Conservation (phyloP, 2,113 vertebrate species). For the Heterochromis multidens region DNA sequence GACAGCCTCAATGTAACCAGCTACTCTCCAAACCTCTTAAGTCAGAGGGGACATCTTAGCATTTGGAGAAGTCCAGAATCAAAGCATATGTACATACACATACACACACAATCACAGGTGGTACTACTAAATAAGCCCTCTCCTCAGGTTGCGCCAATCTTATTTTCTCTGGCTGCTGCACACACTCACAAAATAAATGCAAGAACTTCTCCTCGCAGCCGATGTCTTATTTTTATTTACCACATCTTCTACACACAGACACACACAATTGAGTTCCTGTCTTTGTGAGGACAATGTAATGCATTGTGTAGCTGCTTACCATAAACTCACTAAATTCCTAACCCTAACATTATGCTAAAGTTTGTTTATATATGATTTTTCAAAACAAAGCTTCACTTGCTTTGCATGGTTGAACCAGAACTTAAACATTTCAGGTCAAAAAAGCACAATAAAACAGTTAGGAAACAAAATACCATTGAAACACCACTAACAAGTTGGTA, state of each 20-base stretch:
- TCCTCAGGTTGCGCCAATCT: slow-evolving; percentile 13
- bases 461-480: not conserved
- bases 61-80: slow-evolving; percentile 31
- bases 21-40: slow-evolving; percentile 18
- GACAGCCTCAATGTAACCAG: slow-evolving; percentile 19
- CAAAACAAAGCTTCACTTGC: not conserved
- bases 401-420: not conserved
- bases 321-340: not conserved
- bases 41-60: slow-evolving; percentile 44
- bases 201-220: not conserved
- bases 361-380: not conserved
- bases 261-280: not conserved
- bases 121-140: slow-evolving; percentile 21
- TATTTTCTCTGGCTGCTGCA: slow-evolving; percentile 29
- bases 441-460: not conserved
- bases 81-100: not conserved
- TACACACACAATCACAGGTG: not conserved
- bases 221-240: slow-evolving; percentile 18
- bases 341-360: not conserved
- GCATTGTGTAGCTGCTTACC: not conserved
- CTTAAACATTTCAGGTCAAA: not conserved
- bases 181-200: slow-evolving; percentile 10
- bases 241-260: not conserved
- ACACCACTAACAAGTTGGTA: not conserved
- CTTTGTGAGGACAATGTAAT: not conserved